Conservation (phyloP, 30 jellyfish, hydroid and myxozoan species). For the Chrysaora quinquecirrha region DNA sequence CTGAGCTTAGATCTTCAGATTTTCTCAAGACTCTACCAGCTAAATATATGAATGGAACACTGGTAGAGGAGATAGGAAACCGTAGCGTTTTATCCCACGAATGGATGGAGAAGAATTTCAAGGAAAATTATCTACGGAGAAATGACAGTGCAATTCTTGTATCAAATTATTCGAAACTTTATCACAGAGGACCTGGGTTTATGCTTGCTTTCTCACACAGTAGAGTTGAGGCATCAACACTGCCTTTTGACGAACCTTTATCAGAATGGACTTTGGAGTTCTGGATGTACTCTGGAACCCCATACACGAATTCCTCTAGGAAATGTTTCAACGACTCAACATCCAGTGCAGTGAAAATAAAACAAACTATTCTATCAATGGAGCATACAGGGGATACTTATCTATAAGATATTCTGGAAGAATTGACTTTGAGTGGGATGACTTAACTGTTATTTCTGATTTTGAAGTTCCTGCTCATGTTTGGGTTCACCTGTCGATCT, state of each 20-base stretch:
- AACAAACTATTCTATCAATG: constrained; percentile 48
- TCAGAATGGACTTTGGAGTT: constrained; percentile 65
- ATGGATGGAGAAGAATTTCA: constrained; percentile 18
- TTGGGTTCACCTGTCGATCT: constrained; percentile 56
- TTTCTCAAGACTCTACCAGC: not conserved
- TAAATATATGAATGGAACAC: constrained; percentile 34
- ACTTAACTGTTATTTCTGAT: not conserved
- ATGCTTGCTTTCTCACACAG: constrained; percentile 54
- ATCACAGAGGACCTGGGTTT: constrained; percentile 63
- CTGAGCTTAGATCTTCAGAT: not conserved
- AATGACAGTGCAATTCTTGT: constrained; percentile 10
- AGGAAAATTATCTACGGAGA: constrained; percentile 28
- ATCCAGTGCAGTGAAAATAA: not conserved
- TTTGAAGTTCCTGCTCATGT: constrained; percentile 3
- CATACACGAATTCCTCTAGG: not conserved
- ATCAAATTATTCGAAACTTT: constrained; percentile 26
- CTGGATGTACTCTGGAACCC: constrained; percentile 52
- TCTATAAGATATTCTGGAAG: constrained; percentile 35
- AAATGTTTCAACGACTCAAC: constrained; percentile 11
- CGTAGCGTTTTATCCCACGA: constrained; percentile 17
- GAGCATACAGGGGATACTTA: constrained; percentile 33
- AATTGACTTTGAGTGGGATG: constrained; percentile 54
- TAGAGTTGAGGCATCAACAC: constrained; percentile 13
- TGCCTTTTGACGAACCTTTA: constrained; percentile 10
- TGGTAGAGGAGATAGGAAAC: not conserved